Conservation (phyloP, 2,113 vertebrate genomes). For the Crypturellus undulatus region DNA sequence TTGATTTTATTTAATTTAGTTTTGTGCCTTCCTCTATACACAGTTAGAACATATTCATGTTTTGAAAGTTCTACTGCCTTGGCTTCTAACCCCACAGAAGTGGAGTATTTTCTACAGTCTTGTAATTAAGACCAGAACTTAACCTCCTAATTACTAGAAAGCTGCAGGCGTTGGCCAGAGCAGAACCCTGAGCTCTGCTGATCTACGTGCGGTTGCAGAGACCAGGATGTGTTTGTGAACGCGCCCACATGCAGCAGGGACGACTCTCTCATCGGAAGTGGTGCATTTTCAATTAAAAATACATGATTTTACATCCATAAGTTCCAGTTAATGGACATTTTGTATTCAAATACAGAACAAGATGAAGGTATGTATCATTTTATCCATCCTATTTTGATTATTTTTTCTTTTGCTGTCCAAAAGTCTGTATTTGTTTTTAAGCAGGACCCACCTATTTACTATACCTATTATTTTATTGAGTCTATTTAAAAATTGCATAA, state of each 20-base stretch:
- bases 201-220: not conserved
- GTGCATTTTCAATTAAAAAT: not conserved
- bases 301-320: not conserved
- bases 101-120: not conserved
- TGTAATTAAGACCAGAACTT: not conserved
- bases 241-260: not conserved
- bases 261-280: not conserved
- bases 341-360: not conserved
- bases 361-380: not conserved
- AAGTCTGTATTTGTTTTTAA: too few species aligned
- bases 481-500: too few species aligned
- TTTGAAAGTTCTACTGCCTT: not conserved
- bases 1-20: not conserved
- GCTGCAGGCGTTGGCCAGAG: too few species aligned
- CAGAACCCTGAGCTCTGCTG: not conserved
- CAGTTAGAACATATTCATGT: not conserved
- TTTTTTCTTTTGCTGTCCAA: too few species aligned
- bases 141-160: not conserved
- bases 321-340: not conserved
- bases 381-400: not conserved
- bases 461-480: too few species aligned
- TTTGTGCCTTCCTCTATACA: not conserved
- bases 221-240: too few species aligned
- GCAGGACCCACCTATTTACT: too few species aligned
- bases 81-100: not conserved